phyloP scores from a whole-genome alignment of 2,113 vertebrate genomes.

The Epinephelus fuscoguttatus region DNA sequence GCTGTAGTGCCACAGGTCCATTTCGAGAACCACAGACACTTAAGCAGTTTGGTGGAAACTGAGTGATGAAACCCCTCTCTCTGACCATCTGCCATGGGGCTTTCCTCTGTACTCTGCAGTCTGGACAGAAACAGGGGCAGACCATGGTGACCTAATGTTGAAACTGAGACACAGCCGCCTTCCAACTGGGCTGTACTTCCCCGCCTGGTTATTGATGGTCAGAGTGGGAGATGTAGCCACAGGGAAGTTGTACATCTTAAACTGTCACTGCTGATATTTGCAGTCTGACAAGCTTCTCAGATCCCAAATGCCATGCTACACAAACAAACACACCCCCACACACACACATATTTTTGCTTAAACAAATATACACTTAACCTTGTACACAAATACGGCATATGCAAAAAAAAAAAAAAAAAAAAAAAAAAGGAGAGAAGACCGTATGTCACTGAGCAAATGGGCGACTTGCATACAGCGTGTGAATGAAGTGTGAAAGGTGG shows the following conservation, averaged over 20 bases:
- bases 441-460: constrained; percentile 27
- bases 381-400: constrained; percentile 22
- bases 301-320: constrained; percentile 44
- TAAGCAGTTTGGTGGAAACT: constrained; percentile 47
- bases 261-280: constrained; percentile 61
- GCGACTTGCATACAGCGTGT: background rate
- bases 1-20: constrained; percentile 25
- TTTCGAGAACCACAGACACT: constrained; percentile 47
- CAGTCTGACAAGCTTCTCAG: constrained; percentile 38
- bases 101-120: constrained; percentile 53
- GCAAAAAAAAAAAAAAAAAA: background rate
- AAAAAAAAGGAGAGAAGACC: background rate
- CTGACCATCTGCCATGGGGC: constrained; percentile 67
- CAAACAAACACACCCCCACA: background rate
- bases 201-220: constrained; percentile 41
- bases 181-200: constrained; percentile 36
- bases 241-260: constrained; percentile 40
- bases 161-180: constrained; percentile 45
- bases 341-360: background rate
- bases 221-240: constrained; percentile 32
- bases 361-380: constrained; percentile 19
- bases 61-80: constrained; percentile 53
- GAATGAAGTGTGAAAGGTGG: constrained; percentile 56
- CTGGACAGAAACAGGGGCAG: constrained; percentile 50
- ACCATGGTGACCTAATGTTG: constrained; percentile 42